Conservation (phyloP, 2,888 invertebrate genomes). For the Melipona bicolor region DNA sequence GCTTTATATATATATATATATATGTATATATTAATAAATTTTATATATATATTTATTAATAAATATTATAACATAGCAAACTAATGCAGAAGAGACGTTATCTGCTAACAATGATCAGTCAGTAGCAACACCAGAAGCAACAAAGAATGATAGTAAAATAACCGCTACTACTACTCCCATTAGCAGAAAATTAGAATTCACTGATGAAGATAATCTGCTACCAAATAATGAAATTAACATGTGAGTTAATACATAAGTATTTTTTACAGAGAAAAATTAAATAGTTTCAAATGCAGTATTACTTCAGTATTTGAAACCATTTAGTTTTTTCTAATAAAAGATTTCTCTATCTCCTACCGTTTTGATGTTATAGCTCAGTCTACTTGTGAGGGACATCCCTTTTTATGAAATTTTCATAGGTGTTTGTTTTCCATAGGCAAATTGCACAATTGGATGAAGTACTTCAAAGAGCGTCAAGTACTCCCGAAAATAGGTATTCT, state of each 20-base stretch:
- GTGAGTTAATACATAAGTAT: constrained; percentile 53
- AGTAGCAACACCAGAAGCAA: neutral
- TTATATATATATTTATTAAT: neutral
- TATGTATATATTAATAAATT: neutral
- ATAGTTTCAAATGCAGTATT: too few relatives aligned
- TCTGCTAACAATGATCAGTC: neutral
- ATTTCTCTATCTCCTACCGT: too few relatives aligned
- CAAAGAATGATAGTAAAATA: neutral
- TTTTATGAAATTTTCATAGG: neutral
- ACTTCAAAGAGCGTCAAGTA: constrained; percentile 73
- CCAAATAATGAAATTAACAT: constrained; percentile 74
- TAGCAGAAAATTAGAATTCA: constrained; percentile 76
- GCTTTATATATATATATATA: neutral
- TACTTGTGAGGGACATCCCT: neutral
- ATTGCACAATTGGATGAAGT: constrained; percentile 78
- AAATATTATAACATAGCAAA: constrained; percentile 13
- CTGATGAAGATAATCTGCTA: constrained; percentile 68
- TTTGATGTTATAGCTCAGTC: too few relatives aligned
- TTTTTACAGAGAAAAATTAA: too few relatives aligned
- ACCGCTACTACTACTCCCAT: constrained; percentile 45
- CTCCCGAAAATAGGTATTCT: constrained; percentile 77
- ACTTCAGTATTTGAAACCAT: too few relatives aligned
- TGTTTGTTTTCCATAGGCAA: constrained; percentile 66
- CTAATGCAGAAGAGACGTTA: neutral
- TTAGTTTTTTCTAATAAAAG: too few relatives aligned